Conservation (phyloP, 37 sponge, comb jelly and placozoan species). For the Tethya wilhelma region DNA sequence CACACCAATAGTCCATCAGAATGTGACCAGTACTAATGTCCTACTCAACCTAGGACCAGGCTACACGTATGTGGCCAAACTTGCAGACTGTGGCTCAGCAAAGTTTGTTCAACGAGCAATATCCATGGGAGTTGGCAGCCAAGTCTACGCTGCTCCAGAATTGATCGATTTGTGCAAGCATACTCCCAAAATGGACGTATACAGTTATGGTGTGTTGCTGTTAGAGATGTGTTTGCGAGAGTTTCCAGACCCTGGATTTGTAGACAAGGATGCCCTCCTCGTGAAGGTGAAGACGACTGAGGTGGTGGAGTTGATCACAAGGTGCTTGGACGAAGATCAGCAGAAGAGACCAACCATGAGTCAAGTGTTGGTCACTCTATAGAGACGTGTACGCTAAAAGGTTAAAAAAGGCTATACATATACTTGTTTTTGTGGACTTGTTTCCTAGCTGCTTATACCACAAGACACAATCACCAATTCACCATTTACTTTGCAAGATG, state of each 20-base stretch:
- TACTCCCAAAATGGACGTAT: conserved; percentile 59
- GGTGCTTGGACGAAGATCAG: no score
- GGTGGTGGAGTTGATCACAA: no score
- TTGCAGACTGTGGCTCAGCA: conserved; percentile 77
- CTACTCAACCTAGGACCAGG: conserved; percentile 27
- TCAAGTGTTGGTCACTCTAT: no score
- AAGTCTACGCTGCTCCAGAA: conserved; percentile 69
- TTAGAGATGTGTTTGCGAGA: conserved; percentile 47
- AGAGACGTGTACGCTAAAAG: no score
- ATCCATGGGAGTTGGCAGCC: conserved; percentile 41
- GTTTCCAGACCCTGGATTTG: conserved; percentile 1
- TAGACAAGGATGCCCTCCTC: neutral
- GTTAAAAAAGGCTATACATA: no score
- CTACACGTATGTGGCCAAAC: conserved; percentile 56
- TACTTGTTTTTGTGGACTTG: no score
- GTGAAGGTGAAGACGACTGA: neutral
- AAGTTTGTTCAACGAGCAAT: conserved; percentile 27
- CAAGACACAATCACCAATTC: no score
- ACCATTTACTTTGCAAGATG: no score
- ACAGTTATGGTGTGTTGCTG: conserved; percentile 64
- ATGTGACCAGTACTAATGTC: conserved; percentile 76
- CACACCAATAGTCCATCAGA: conserved; percentile 73
- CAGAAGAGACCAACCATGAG: no score
- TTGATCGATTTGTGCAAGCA: conserved; percentile 23
- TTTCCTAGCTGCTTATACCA: no score